Evolutionary conservation across 1,140 invertebrate species (phyloP).

Genomic region (Dinothrombium tinctorium): DNA sequence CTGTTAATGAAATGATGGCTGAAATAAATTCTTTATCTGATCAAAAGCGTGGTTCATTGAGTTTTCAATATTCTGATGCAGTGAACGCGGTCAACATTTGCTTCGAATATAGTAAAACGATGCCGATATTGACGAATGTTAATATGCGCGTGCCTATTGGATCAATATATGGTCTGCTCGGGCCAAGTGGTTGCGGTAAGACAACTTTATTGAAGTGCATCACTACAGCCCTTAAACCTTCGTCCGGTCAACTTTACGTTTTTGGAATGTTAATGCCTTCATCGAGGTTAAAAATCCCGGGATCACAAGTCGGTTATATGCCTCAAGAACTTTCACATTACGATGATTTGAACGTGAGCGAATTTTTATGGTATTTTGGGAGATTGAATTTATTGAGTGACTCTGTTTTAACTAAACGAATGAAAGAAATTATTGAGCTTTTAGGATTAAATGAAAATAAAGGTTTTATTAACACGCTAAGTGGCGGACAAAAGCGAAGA

Average conservation of each 20-base stretch:
- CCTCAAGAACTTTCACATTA: slow-evolving; percentile 19
- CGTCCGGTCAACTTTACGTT: slow-evolving; percentile 5
- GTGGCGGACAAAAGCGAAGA: slow-evolving; percentile 70
- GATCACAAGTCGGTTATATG: slow-evolving; percentile 23
- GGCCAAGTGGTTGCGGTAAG: slow-evolving; percentile 13
- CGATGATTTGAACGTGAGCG: slow-evolving; percentile 21
- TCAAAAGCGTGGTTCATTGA: too few species aligned
- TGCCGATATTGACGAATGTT: too few species aligned
- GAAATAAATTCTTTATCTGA: too few species aligned
- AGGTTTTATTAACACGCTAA: slow-evolving; percentile 61
- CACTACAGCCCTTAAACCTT: slow-evolving; percentile 3
- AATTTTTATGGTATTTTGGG: slow-evolving; percentile 21
- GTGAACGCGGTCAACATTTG: too few species aligned
- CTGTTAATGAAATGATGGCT: too few species aligned
- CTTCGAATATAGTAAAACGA: too few species aligned
- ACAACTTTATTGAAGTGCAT: slow-evolving; percentile 11
- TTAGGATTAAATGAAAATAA: slow-evolving; percentile 58
- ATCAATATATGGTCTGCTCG: slow-evolving; percentile 9
- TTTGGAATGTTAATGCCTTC: not conserved
- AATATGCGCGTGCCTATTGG: too few species aligned
- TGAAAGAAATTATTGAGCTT: slow-evolving; percentile 41
- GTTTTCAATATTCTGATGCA: too few species aligned
- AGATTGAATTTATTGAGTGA: slow-evolving; percentile 20
- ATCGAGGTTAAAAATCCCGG: slow-evolving; percentile 18
- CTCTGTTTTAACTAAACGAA: not conserved